These are phyloP conservation scores for Martes martes DNA, from an alignment of 2,113 vertebrate genomes.

Conservation along the genomic window DNA sequence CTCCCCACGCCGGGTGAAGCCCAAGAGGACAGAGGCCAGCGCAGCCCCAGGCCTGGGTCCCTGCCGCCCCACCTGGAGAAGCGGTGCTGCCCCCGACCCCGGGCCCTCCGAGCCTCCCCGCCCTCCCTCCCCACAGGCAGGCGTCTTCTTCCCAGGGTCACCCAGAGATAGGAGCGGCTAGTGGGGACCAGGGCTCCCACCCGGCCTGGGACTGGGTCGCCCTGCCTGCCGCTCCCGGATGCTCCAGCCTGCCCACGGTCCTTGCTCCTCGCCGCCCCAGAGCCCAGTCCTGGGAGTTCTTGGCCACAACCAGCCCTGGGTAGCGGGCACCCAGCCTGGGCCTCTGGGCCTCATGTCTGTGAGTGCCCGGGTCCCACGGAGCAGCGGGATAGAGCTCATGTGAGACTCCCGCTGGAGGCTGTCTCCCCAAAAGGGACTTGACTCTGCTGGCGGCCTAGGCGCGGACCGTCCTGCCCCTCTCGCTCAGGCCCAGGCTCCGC, in stretches of 20 bases:
- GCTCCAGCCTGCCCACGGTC: fast-evolving
- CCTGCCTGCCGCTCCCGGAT: fast-evolving
- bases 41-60: fast-evolving
- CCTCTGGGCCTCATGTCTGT: not conserved
- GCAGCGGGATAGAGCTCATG: fast-evolving
- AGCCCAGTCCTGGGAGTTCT: not conserved
- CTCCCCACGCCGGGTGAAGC: not conserved
- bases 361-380: not conserved
- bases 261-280: fast-evolving
- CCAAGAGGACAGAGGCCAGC: not conserved
- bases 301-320: not conserved
- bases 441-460: not conserved
- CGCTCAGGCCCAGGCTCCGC: not conserved
- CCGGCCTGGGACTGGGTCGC: not conserved
- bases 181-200: not conserved
- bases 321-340: not conserved
- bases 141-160: not conserved
- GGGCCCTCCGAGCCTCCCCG: too few species aligned
- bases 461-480: fast-evolving
- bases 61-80: fast-evolving
- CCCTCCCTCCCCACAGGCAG: not conserved
- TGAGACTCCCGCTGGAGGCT: fast-evolving
- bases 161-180: not conserved
- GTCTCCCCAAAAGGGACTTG: too few species aligned
- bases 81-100: not conserved